These are phyloP conservation scores for Dynastes maya DNA, from an alignment of 2,888 invertebrate genomes.

Conservation along the genomic window DNA sequence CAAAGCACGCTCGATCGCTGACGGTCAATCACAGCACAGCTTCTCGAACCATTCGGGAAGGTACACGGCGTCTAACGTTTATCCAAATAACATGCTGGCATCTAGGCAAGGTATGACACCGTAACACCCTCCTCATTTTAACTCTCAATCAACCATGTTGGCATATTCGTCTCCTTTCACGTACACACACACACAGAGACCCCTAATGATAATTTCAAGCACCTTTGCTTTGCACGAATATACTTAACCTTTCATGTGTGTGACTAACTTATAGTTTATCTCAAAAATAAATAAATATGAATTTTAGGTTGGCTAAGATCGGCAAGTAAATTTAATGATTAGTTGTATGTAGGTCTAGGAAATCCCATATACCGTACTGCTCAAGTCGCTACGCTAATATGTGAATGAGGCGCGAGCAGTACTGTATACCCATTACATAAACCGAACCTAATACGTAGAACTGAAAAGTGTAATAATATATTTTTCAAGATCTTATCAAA, in stretches of 20 bases:
- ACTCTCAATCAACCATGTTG: too few relatives aligned
- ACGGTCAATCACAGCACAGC: conserved; percentile 92
- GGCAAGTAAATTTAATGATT: too few relatives aligned
- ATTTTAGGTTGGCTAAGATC: too few relatives aligned
- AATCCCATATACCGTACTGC: too few relatives aligned
- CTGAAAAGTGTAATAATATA: too few relatives aligned
- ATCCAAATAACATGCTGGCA: conserved; percentile 84
- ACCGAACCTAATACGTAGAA: too few relatives aligned
- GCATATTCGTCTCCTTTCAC: neutral
- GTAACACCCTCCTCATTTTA: neutral
- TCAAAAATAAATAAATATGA: too few relatives aligned
- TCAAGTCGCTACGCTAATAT: too few relatives aligned
- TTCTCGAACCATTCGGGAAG: conserved; percentile 88
- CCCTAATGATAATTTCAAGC: neutral
- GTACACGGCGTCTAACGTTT: conserved; percentile 78
- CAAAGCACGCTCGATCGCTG: conserved; percentile 82
- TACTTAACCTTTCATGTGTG: neutral
- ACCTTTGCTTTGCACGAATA: conserved; percentile 13
- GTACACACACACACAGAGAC: neutral
- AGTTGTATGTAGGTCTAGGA: too few relatives aligned
- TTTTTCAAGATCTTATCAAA: too few relatives aligned
- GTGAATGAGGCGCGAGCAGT: too few relatives aligned
- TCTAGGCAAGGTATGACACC: conserved; percentile 76
- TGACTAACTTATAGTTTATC: neutral
- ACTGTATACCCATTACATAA: too few relatives aligned